Conservation (phyloP, 1,140 invertebrate species). For the Neotoxoptera formosana region DNA sequence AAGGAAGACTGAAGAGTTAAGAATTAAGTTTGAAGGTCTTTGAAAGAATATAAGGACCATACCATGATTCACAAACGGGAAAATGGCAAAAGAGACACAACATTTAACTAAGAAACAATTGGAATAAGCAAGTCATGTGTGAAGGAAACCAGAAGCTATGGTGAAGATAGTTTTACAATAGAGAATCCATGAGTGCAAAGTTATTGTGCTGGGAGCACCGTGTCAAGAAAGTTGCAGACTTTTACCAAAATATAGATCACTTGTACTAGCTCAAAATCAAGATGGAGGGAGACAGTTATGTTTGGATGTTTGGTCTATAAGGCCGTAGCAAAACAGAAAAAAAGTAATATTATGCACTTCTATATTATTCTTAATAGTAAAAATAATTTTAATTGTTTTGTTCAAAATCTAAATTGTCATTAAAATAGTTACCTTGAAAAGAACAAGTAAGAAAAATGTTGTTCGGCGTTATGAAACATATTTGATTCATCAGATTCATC, state of each 20-base stretch:
- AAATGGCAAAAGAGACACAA: neutral
- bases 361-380: neutral
- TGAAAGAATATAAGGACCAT: neutral
- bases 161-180: neutral
- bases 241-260: neutral
- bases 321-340: neutral
- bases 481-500: constrained; percentile 40
- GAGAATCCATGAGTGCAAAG: neutral
- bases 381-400: neutral
- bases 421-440: constrained; percentile 32
- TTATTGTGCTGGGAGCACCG: neutral
- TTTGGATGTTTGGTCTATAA: neutral
- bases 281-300: neutral
- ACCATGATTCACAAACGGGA: too few species aligned
- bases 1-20: neutral
- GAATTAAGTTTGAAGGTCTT: neutral
- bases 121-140: neutral
- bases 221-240: neutral
- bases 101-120: neutral
- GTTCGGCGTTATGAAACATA: constrained; percentile 8
- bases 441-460: constrained; percentile 21
- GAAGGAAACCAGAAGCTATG: neutral
- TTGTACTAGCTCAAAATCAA: neutral
- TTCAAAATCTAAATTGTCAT: neutral
- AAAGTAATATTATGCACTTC: neutral